A percentile compares a stretch with the other conserved stretches of the same genome.
phyloP scores from a whole-genome alignment of 2,797 vertebrate genomes.

The Micromesistius poutassou region DNA sequence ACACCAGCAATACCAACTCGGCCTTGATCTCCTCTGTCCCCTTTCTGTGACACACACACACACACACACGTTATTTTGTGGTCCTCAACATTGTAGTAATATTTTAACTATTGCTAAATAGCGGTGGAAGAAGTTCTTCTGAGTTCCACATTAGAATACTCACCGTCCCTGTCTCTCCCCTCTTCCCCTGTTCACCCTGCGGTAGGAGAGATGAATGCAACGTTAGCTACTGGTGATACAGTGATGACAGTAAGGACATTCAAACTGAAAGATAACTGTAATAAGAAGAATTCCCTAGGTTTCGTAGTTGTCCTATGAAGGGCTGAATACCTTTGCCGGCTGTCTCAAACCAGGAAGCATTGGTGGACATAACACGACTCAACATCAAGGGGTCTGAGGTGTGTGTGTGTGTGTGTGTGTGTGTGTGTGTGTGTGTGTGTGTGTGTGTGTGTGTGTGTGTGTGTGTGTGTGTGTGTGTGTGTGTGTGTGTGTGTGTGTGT shows the following conservation, averaged over 20 bases:
- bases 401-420: neutral
- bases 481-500: neutral
- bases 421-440: neutral
- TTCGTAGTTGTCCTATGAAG: neutral
- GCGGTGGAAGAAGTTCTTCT: neutral
- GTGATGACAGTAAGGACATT: neutral
- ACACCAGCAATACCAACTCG: slow-evolving; percentile 74
- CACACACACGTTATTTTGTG: slow-evolving; percentile 4
- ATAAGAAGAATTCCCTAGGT: neutral
- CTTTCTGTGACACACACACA: slow-evolving; percentile 53
- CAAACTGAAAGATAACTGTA: neutral
- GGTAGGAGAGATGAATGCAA: slow-evolving; percentile 18
- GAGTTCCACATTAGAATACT: slow-evolving; percentile 39
- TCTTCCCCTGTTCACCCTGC: slow-evolving; percentile 74
- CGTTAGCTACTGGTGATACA: neutral
- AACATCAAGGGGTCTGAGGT: neutral
- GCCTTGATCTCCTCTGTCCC: slow-evolving; percentile 74
- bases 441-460: neutral
- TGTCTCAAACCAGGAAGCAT: neutral
- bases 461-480: neutral
- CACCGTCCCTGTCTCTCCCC: slow-evolving; percentile 69
- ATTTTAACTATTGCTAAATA: neutral
- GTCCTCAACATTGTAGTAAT: too few species aligned
- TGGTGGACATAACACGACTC: neutral
- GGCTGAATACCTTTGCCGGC: neutral